Percentiles rank a stretch among this genome's conserved stretches.
phyloP scores from a whole-genome alignment of 2,888 invertebrate species.

The Zele albiditarsus region DNA sequence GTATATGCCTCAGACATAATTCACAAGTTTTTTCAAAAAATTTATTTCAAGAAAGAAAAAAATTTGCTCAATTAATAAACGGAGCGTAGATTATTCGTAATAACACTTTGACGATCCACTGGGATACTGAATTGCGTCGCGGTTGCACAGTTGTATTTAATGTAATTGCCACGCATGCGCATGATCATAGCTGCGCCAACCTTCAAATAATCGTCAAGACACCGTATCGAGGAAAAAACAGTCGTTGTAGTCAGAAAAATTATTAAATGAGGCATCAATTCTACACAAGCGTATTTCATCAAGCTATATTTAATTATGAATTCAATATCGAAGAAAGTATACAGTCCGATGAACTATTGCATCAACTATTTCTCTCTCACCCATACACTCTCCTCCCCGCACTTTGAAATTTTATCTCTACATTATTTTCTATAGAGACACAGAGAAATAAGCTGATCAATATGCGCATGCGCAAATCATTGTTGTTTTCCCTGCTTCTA shows the following conservation, averaged over 20 bases:
- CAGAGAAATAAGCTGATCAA: neutral
- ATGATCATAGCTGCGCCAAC: neutral
- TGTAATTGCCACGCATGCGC: constrained; percentile 11
- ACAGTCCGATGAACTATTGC: neutral
- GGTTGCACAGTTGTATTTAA: neutral
- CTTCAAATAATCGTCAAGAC: neutral
- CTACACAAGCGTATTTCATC: neutral
- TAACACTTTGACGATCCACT: neutral
- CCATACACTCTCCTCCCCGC: neutral
- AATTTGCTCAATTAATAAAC: neutral
- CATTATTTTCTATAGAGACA: neutral
- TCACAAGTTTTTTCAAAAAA: constrained; percentile 31
- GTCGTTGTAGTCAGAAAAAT: neutral
- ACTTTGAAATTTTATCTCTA: neutral
- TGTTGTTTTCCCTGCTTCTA: neutral
- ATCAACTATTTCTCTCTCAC: neutral
- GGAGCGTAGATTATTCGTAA: neutral
- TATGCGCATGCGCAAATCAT: neutral
- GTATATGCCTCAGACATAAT: constrained; percentile 87
- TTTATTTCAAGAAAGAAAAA: neutral
- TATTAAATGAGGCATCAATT: neutral
- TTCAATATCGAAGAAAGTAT: neutral
- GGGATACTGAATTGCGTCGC: neutral
- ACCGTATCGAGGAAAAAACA: neutral
- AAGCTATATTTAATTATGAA: neutral